Conservation (phyloP, 2,113 vertebrate species). For the Muntiacus muntjak region DNA sequence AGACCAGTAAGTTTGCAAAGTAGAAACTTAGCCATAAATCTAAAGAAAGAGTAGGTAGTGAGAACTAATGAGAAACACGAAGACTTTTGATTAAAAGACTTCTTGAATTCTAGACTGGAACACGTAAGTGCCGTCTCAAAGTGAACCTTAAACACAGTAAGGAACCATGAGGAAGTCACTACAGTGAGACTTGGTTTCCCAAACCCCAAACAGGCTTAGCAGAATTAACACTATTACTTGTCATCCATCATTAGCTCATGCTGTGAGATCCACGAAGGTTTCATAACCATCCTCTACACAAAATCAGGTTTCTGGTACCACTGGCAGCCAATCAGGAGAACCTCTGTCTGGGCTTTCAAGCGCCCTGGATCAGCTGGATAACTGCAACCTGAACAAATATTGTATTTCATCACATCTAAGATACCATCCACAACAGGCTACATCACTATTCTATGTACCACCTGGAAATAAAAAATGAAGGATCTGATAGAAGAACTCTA, state of each 20-base stretch:
- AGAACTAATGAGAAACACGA: background rate
- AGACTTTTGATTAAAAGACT: background rate
- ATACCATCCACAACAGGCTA: background rate
- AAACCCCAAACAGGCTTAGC: background rate
- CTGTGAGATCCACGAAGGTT: background rate
- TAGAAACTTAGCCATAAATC: background rate
- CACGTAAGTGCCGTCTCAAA: background rate
- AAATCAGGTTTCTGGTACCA: background rate
- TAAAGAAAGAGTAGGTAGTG: background rate
- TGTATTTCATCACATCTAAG: background rate
- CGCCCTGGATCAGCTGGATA: background rate
- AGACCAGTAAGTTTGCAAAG: background rate
- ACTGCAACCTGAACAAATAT: background rate
- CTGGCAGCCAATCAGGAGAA: background rate
- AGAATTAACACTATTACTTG: background rate
- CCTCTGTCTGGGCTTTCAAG: background rate
- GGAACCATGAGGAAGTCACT: background rate
- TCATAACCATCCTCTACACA: background rate
- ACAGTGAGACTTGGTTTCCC: background rate
- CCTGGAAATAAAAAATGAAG: background rate
- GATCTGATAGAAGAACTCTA: background rate
- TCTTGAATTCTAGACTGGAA: background rate
- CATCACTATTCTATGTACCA: background rate
- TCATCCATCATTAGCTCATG: background rate
- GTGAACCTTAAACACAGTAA: background rate